phyloP scores from a whole-genome alignment of 2,797 vertebrate species.

The Emydoidea blandingii region DNA sequence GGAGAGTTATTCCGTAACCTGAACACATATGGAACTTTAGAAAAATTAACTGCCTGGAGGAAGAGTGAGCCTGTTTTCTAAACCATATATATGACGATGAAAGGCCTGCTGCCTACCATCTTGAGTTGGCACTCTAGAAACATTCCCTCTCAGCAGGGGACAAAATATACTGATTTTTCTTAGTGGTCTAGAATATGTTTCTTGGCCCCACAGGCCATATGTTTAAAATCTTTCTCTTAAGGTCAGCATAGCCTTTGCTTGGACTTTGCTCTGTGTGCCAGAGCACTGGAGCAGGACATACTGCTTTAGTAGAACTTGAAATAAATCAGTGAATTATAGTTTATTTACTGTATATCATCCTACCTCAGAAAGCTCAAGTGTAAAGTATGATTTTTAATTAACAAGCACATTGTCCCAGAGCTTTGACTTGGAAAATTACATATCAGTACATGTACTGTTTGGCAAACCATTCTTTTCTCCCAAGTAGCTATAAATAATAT shows the following conservation, averaged over 20 bases:
- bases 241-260: constrained; percentile 66
- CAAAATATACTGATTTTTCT: constrained; percentile 38
- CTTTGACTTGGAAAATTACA: constrained; percentile 78
- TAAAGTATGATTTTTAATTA: constrained; percentile 74
- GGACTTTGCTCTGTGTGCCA: constrained; percentile 40
- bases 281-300: constrained; percentile 57
- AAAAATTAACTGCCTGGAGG: neutral
- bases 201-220: neutral
- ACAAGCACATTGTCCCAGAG: constrained; percentile 68
- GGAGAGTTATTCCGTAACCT: neutral
- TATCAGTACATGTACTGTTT: constrained; percentile 61
- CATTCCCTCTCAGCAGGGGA: constrained; percentile 1
- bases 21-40: neutral
- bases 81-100: neutral
- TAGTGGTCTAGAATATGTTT: constrained; percentile 7
- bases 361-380: constrained; percentile 53
- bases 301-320: constrained; percentile 56
- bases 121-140: neutral
- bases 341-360: constrained; percentile 69
- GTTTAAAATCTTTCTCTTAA: constrained; percentile 45
- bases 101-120: neutral
- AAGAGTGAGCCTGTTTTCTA: neutral
- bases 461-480: constrained; percentile 58
- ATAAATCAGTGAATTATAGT: constrained; percentile 27
- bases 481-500: constrained; percentile 48